These are phyloP conservation scores for Theristicus caerulescens DNA, from an alignment of 2,113 vertebrate genomes.

Conservation along the genomic window DNA sequence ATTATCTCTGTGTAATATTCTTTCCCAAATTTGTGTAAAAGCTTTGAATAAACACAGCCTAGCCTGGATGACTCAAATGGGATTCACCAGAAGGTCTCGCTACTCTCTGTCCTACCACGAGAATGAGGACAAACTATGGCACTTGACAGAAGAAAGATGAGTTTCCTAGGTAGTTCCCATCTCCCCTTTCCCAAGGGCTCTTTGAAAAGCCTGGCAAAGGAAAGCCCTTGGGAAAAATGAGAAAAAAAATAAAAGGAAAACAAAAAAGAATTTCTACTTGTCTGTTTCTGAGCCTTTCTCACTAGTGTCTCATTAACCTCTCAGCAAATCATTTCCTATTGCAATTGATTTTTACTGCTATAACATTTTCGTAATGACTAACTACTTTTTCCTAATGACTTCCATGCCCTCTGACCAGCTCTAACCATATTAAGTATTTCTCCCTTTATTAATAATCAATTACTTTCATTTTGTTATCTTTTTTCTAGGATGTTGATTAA, in stretches of 20 bases:
- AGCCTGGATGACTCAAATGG: background rate
- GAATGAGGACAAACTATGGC: background rate
- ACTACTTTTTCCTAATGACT: background rate
- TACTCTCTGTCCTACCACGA: background rate
- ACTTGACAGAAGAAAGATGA: background rate
- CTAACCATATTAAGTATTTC: background rate
- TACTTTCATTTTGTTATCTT: background rate
- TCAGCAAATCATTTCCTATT: background rate
- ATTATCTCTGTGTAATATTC: background rate
- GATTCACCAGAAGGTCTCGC: background rate
- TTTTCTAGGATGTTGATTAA: background rate
- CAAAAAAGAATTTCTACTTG: background rate
- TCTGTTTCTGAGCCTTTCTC: background rate
- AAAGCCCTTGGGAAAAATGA: background rate
- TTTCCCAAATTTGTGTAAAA: background rate
- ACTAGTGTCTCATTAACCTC: background rate
- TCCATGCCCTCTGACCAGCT: background rate
- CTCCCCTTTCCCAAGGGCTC: background rate
- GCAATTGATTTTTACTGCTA: conserved; percentile 8
- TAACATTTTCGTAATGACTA: background rate
- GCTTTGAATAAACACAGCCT: background rate
- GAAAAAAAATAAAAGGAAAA: background rate
- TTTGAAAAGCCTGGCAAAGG: background rate
- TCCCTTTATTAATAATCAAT: background rate
- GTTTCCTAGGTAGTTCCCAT: background rate